Conservation (phyloP, 2,113 vertebrate species). For the Podiceps cristatus region DNA sequence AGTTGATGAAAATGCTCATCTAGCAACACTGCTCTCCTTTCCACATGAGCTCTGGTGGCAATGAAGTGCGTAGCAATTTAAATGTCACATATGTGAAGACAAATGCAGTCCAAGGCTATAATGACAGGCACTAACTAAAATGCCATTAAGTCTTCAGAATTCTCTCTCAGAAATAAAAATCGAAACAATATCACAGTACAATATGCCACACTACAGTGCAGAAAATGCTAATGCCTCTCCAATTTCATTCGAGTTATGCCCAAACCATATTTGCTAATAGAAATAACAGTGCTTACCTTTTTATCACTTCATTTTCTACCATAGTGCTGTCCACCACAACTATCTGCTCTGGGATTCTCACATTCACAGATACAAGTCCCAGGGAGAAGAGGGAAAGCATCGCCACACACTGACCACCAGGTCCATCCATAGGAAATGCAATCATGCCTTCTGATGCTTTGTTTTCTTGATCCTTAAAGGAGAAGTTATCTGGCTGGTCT, state of each 20-base stretch:
- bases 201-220: neutral
- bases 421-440: slow-evolving; percentile 83
- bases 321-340: slow-evolving; percentile 92
- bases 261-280: neutral
- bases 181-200: neutral
- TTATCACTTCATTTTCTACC: slow-evolving; percentile 88
- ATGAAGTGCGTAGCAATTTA: neutral
- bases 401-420: slow-evolving; percentile 85
- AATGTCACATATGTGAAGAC: neutral
- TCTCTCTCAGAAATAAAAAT: neutral
- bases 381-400: slow-evolving; percentile 87
- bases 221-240: neutral
- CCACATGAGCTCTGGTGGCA: neutral
- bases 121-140: neutral
- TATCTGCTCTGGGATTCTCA: slow-evolving; percentile 92
- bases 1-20: neutral
- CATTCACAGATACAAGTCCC: slow-evolving; percentile 84
- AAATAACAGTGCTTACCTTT: slow-evolving; percentile 72
- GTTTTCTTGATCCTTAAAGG: slow-evolving; percentile 79
- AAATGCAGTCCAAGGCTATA: neutral
- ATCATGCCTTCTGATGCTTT: slow-evolving; percentile 73
- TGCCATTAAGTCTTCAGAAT: neutral
- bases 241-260: neutral
- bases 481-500: slow-evolving; percentile 69
- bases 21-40: neutral